Conservation (phyloP, 2,113 vertebrate genomes). For the Indicator indicator region DNA sequence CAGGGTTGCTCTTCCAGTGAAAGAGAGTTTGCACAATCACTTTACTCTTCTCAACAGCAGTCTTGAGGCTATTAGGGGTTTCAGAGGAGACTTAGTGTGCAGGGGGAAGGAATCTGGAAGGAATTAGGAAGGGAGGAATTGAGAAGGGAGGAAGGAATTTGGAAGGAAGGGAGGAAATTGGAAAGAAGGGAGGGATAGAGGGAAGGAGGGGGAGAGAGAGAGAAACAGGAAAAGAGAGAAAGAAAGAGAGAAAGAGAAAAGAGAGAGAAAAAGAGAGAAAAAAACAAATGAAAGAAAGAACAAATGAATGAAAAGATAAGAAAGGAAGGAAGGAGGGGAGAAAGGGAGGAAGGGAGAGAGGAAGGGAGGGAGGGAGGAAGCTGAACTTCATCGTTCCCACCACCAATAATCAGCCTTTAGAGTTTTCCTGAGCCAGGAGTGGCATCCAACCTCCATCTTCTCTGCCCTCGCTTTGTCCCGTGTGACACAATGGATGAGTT, state of each 20-base stretch:
- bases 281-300: too few species aligned
- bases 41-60: background rate
- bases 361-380: too few species aligned
- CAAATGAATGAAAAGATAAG: background rate
- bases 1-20: background rate
- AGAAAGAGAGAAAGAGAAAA: too few species aligned
- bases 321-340: too few species aligned
- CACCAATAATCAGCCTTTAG: background rate
- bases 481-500: background rate
- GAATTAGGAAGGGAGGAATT: too few species aligned
- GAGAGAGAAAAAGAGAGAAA: too few species aligned
- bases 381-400: background rate
- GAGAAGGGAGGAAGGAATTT: too few species aligned
- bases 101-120: too few species aligned
- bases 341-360: background rate
- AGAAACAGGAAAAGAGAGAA: too few species aligned
- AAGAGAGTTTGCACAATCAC: background rate
- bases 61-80: fast-evolving
- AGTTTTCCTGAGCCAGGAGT: background rate
- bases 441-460: fast-evolving
- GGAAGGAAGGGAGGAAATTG: too few species aligned
- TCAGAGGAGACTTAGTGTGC: background rate
- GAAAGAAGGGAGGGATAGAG: too few species aligned
- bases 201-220: too few species aligned
- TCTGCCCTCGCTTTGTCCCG: background rate